A percentile compares a stretch with the other conserved stretches of the same genome.
phyloP scores from a whole-genome alignment of 2,797 vertebrate species.

The Characodon lateralis region DNA sequence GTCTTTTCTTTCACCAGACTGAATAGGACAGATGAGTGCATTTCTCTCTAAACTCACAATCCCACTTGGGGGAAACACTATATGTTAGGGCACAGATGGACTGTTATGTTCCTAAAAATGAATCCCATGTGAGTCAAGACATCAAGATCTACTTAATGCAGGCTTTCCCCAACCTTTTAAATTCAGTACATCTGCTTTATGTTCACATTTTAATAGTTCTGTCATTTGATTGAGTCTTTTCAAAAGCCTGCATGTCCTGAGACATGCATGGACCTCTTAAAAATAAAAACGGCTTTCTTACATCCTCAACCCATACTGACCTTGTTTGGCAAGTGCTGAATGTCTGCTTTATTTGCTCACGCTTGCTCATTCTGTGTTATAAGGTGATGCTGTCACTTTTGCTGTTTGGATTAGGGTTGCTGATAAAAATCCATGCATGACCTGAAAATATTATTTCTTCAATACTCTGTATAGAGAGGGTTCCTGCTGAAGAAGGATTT shows the following conservation, averaged over 20 bases:
- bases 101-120: slow-evolving; percentile 55
- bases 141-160: slow-evolving; percentile 36
- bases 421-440: slow-evolving; percentile 27
- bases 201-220: slow-evolving; percentile 22
- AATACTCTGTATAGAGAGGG: slow-evolving; percentile 14
- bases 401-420: slow-evolving; percentile 27
- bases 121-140: slow-evolving; percentile 49
- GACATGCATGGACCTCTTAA: slow-evolving; percentile 2
- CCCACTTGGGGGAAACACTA: slow-evolving; percentile 68
- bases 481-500: neutral
- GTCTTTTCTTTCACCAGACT: slow-evolving; percentile 58
- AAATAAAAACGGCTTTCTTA: slow-evolving; percentile 21
- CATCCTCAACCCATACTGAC: slow-evolving; percentile 31
- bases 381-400: slow-evolving; percentile 34
- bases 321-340: slow-evolving; percentile 40
- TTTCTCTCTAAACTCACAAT: slow-evolving; percentile 62
- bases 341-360: slow-evolving; percentile 25
- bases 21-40: slow-evolving; percentile 50
- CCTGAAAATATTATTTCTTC: neutral
- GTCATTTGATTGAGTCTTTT: slow-evolving; percentile 39
- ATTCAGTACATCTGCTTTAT: slow-evolving; percentile 10
- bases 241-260: slow-evolving; percentile 38
- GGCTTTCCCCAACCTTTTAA: slow-evolving; percentile 4
- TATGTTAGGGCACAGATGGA: slow-evolving; percentile 74
- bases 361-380: slow-evolving; percentile 4